Base-by-base conservation (phyloP, 2,113 vertebrate genomes). In the Maccullochella peelii region DNA sequence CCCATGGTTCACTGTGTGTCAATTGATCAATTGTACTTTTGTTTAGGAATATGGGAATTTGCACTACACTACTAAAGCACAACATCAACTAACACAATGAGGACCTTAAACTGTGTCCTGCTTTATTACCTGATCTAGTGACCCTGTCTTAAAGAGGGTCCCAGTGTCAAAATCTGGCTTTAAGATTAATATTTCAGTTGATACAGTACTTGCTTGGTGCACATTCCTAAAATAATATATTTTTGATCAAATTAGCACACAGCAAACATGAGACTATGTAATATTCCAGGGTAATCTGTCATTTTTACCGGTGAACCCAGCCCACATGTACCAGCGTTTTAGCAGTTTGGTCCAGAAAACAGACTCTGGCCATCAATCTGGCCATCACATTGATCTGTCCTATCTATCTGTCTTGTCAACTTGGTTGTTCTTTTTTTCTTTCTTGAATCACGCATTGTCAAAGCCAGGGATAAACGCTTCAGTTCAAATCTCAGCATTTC, bases 401-500 rank as follows among this genome's bases (percentile, higher is more conserved):
- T 27, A 8, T 59, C 23, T 6, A 20, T 57, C 47, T 23, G 38
- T 20, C 21, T 5, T 11, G 38, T 79, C n/a, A 52, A 16, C 9
- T 14, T 66, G 2, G 36, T 20, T 6, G 25, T 10, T 33, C 2
- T 30, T 36, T 59, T 12, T 54, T 54, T 50, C 9, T 16, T 30
- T n/a, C 25, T 33, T 76, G n/a, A 68, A 63, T 83, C 36, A 50
- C 52, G 40, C 61, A 44, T 7, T 52, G 21, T 67, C 36, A 59
- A 57, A 79, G 10, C 66, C 62, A 69, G 40, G n/a, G 16, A 33
- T 42, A 21, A 4, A 12, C 21, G 47, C 77, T 49, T 67, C 38
- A 74, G 36, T 61, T 81, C 4, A 4, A 52, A 71, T 73, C 65
- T 65, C 50, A 57, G 57, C 44, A 1, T 85, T 89, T 90, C 58